These are phyloP conservation scores for Lacanobia oleracea DNA, from an alignment of 2,888 invertebrate species.

Conservation along the genomic window DNA sequence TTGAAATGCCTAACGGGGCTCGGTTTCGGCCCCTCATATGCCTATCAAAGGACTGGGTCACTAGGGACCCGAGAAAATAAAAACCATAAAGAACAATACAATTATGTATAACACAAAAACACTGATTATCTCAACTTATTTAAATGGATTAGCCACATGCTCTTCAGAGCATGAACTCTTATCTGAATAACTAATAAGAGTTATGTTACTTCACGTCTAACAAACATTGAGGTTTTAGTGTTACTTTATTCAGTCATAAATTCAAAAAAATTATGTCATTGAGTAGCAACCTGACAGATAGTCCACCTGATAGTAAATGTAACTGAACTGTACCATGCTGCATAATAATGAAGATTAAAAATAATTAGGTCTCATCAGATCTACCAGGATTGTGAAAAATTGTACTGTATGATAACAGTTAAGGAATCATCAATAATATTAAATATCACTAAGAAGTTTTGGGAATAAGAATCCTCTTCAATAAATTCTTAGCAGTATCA, in stretches of 20 bases:
- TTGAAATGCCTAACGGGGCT: too few relatives aligned
- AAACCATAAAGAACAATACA: too few relatives aligned
- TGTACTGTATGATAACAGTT: not conserved
- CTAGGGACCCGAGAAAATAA: too few relatives aligned
- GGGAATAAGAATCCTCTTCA: not conserved
- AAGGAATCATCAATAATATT: not conserved
- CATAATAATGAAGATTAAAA: not conserved
- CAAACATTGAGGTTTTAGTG: not conserved
- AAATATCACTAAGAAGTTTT: not conserved
- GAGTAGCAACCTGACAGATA: too few relatives aligned
- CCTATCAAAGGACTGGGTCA: too few relatives aligned
- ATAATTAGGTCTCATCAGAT: not conserved
- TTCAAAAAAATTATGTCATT: not conserved
- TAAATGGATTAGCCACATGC: not conserved
- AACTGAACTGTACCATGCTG: not conserved
- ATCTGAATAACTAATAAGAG: not conserved
- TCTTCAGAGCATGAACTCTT: conserved; percentile 6
- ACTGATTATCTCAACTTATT: not conserved
- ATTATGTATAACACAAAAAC: not conserved
- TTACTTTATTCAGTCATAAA: not conserved
- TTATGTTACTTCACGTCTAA: not conserved
- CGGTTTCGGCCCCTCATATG: too few relatives aligned
- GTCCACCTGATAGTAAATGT: too few relatives aligned
- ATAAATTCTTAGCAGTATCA: not conserved
- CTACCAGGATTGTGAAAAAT: too few relatives aligned